These are phyloP conservation scores for Tenthredo amoena DNA, from an alignment of 2,888 invertebrate genomes.

Conservation along the genomic window DNA sequence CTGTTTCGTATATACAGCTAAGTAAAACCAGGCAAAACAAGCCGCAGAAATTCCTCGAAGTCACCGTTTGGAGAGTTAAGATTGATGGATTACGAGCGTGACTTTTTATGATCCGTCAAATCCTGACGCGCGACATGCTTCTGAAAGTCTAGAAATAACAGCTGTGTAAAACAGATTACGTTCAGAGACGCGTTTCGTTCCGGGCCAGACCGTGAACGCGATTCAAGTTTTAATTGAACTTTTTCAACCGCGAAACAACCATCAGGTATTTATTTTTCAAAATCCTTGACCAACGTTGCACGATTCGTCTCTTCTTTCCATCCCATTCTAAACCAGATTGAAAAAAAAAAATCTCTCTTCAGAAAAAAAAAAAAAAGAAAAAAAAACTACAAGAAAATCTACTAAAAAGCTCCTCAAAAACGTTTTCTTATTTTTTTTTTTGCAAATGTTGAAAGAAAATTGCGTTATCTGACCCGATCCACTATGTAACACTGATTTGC, in stretches of 20 bases:
- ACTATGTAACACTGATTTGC: no score
- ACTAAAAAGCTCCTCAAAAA: not conserved
- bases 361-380: not conserved
- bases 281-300: not conserved
- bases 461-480: no score
- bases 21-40: constrained; percentile 2
- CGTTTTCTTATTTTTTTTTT: not conserved
- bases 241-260: not conserved
- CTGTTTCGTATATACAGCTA: not conserved
- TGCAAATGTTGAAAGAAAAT: no score
- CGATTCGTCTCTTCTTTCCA: not conserved
- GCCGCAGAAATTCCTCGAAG: not conserved
- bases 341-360: not conserved
- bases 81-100: constrained; percentile 47
- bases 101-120: constrained; percentile 50
- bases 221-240: constrained; percentile 9
- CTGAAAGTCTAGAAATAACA: constrained; percentile 43
- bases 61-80: constrained; percentile 23
- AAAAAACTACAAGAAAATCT: not conserved
- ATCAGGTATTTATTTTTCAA: not conserved
- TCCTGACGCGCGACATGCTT: constrained; percentile 46
- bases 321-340: not conserved
- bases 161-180: constrained; percentile 42
- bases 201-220: not conserved
- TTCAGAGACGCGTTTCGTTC: constrained; percentile 7